These are phyloP conservation scores for Papilio aristodemus DNA, from an alignment of 1,140 invertebrate species.

Conservation along the genomic window DNA sequence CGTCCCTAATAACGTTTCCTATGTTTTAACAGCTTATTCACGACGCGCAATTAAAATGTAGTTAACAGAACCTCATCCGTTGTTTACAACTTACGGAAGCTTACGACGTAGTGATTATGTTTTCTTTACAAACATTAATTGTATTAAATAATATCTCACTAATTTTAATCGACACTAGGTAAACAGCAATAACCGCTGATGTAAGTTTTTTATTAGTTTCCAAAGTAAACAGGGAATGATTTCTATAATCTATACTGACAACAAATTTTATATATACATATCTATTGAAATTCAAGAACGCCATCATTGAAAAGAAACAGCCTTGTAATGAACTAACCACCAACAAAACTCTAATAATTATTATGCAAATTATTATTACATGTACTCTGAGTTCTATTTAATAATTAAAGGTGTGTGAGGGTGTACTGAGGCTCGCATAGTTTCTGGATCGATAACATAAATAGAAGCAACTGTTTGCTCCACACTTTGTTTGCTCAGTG, in stretches of 20 bases:
- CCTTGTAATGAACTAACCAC: no score
- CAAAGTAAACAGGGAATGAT: no score
- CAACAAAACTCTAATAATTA: background rate
- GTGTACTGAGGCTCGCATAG: background rate
- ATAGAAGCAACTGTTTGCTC: background rate
- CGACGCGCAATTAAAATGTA: background rate
- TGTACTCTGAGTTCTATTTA: background rate
- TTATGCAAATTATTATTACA: background rate
- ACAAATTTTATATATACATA: no score
- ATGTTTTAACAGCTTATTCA: background rate
- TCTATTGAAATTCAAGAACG: no score
- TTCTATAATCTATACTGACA: no score
- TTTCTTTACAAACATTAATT: background rate
- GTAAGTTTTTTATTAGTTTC: no score
- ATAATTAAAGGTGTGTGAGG: background rate
- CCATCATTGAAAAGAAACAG: no score
- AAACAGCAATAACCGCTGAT: no score
- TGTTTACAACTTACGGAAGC: background rate
- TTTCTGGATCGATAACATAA: background rate
- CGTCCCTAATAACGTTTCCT: constrained; percentile 13
- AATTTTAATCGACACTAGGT: no score
- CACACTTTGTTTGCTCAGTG: background rate
- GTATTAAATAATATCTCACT: no score
- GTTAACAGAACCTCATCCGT: background rate
- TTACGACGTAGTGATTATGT: background rate